A percentile compares a stretch with the other conserved stretches of the same genome.
Conservation (phyloP, 2,113 vertebrate species). For the Hystrix brachyura region DNA sequence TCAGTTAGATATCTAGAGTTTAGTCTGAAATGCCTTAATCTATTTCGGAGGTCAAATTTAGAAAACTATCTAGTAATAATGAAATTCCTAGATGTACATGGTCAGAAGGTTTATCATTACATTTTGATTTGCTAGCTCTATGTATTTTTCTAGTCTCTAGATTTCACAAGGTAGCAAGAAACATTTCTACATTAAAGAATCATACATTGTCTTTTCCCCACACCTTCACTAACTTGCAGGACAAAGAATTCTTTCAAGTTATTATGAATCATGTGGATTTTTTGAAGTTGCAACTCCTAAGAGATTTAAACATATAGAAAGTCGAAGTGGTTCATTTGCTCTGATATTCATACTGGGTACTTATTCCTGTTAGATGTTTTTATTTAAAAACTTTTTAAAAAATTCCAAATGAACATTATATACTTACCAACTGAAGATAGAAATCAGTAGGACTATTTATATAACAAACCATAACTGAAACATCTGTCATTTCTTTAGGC, state of each 20-base stretch:
- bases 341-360: background rate
- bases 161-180: constrained; percentile 44
- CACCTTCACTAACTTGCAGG: constrained; percentile 26
- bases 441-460: constrained; percentile 94
- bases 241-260: constrained; percentile 37
- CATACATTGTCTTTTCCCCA: background rate
- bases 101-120: background rate
- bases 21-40: background rate
- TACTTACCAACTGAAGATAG: constrained; percentile 93
- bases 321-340: background rate
- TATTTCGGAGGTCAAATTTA: constrained; percentile 49
- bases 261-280: background rate
- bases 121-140: constrained; percentile 33
- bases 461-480: constrained; percentile 90
- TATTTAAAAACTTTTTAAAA: constrained; percentile 60
- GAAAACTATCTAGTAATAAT: background rate
- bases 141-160: background rate
- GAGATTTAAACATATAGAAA: constrained; percentile 10
- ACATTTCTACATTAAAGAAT: background rate
- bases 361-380: constrained; percentile 34
- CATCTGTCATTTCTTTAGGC: constrained; percentile 86
- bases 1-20: background rate
- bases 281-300: constrained; percentile 42
- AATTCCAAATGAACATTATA: constrained; percentile 32
- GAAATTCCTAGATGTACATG: background rate